A percentile compares a stretch with the other conserved stretches of the same genome.
Evolutionary conservation across 2,797 vertebrate genomes (phyloP).

Genomic region (Tinamus major): DNA sequence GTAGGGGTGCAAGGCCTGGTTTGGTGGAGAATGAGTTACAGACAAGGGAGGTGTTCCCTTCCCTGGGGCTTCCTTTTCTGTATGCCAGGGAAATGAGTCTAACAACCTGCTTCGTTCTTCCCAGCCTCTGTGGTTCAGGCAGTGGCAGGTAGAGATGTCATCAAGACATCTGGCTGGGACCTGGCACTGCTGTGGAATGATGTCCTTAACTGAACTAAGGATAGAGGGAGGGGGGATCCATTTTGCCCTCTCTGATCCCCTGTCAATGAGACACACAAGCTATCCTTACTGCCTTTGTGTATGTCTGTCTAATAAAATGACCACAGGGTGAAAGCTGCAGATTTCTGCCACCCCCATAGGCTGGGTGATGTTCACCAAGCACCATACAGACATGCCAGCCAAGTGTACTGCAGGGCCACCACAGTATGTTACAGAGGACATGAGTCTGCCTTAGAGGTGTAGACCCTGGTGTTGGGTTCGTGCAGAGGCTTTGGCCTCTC

Average conservation of each 20-base stretch:
- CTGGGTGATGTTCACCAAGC: neutral
- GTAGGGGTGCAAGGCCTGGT: neutral
- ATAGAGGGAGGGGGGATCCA: neutral
- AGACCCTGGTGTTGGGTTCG: neutral
- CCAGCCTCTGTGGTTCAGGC: fast-evolving
- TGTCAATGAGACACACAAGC: neutral
- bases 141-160: neutral
- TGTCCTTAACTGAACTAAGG: neutral
- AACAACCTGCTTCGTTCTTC: neutral
- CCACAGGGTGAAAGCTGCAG: neutral
- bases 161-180: neutral
- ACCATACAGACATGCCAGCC: neutral
- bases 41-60: neutral
- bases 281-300: fast-evolving
- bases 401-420: neutral
- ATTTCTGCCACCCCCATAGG: neutral
- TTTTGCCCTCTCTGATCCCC: neutral
- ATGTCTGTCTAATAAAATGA: no score
- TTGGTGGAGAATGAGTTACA: fast-evolving
- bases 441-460: neutral
- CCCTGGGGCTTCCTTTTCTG: fast-evolving
- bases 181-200: neutral
- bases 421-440: neutral
- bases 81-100: neutral
- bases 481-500: neutral